Evolutionary conservation across 2,888 invertebrate species (phyloP).

Genomic region (Arrhopalites spinosus): DNA sequence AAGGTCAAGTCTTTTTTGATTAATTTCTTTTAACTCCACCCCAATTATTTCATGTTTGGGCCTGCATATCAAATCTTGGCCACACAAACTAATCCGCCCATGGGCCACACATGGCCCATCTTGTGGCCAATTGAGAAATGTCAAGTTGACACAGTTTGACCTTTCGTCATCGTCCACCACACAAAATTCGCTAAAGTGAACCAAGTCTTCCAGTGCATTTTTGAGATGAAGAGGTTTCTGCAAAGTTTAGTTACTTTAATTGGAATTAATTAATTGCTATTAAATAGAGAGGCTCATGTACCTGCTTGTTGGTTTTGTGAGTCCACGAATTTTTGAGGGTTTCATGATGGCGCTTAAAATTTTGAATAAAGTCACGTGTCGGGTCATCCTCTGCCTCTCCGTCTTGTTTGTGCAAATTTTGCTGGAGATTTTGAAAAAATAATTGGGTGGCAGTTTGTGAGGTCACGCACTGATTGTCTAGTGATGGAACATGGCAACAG

Average conservation of each 20-base stretch:
- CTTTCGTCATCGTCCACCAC: background rate
- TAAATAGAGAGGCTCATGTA: too few relatives aligned
- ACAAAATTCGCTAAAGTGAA: background rate
- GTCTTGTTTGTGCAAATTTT: too few relatives aligned
- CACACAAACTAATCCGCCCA: slow-evolving; percentile 12
- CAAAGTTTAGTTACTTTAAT: too few relatives aligned
- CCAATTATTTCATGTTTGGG: slow-evolving; percentile 8
- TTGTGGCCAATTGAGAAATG: background rate
- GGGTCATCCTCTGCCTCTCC: too few relatives aligned
- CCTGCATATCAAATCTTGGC: background rate
- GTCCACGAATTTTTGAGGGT: background rate
- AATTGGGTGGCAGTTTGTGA: background rate
- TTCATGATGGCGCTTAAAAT: too few relatives aligned
- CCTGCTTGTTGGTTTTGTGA: background rate
- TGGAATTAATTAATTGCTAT: background rate
- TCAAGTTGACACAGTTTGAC: background rate
- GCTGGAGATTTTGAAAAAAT: too few relatives aligned
- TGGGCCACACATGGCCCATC: slow-evolving; percentile 6
- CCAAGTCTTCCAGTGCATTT: too few relatives aligned
- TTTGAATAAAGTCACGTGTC: too few relatives aligned
- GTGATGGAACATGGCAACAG: background rate
- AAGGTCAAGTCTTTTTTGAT: background rate
- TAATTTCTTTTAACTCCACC: background rate
- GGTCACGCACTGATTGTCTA: background rate
- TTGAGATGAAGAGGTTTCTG: too few relatives aligned